Conservation (phyloP, 2,113 vertebrate species). For the Martes martes region DNA sequence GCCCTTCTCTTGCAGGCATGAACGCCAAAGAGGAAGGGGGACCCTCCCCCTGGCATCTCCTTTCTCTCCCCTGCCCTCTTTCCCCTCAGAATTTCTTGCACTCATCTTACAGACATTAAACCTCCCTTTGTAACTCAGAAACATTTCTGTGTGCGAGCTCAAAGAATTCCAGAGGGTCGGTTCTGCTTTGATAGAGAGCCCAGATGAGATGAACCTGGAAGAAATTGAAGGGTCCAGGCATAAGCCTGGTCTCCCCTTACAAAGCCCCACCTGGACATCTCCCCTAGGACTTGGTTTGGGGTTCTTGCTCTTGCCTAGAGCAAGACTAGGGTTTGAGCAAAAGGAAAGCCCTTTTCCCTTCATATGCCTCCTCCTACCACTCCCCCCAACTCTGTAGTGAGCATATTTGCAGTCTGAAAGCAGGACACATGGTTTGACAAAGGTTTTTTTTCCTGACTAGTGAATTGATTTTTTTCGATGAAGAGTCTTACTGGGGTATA, state of each 20-base stretch:
- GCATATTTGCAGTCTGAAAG: background rate
- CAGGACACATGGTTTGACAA: background rate
- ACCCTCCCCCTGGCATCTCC: background rate
- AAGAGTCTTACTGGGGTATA: constrained; percentile 36
- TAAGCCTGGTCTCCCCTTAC: background rate
- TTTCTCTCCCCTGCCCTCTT: background rate
- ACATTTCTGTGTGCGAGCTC: background rate
- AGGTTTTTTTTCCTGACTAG: background rate
- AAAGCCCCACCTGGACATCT: background rate
- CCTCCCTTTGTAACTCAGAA: background rate
- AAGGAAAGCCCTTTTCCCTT: background rate
- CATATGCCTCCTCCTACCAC: fast-evolving
- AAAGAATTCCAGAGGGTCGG: background rate
- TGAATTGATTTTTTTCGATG: constrained; percentile 36
- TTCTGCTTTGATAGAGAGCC: background rate
- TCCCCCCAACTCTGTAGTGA: background rate
- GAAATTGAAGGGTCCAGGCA: background rate
- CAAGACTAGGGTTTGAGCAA: background rate
- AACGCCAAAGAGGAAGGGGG: fast-evolving
- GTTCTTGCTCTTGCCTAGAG: background rate
- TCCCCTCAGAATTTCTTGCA: background rate
- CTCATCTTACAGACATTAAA: background rate
- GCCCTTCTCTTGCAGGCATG: background rate
- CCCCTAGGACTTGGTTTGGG: background rate
- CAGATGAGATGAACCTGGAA: background rate